A percentile compares a stretch with the other conserved stretches of the same genome.
Evolutionary conservation across 2,888 invertebrate species (phyloP).

Genomic region (Aphrophora alni): DNA sequence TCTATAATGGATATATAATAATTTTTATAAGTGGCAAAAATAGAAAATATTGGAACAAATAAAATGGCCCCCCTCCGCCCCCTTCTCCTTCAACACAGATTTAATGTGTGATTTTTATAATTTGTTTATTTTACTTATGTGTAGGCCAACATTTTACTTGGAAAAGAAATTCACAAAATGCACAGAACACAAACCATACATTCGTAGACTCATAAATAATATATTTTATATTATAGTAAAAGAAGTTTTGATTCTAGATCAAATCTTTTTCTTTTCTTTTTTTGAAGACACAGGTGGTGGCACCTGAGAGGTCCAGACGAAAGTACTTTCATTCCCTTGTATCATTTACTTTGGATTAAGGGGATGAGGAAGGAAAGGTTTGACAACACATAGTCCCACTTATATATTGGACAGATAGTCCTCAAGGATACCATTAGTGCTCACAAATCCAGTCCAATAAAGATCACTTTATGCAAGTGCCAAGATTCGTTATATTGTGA

Average conservation of each 20-base stretch:
- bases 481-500: too few relatives aligned
- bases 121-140: too few relatives aligned
- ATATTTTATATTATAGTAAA: not conserved
- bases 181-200: too few relatives aligned
- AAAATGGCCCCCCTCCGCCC: too few relatives aligned
- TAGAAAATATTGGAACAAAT: too few relatives aligned
- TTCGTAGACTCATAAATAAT: too few relatives aligned
- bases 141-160: too few relatives aligned
- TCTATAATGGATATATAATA: too few relatives aligned
- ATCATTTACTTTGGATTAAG: not conserved
- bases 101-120: too few relatives aligned
- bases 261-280: not conserved
- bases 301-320: not conserved
- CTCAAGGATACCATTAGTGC: not conserved
- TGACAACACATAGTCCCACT: not conserved
- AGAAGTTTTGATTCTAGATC: not conserved
- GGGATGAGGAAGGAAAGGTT: not conserved
- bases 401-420: not conserved
- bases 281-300: not conserved
- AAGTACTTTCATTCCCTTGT: not conserved
- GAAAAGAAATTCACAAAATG: too few relatives aligned
- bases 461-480: not conserved
- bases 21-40: too few relatives aligned
- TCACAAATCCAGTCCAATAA: not conserved
- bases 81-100: too few relatives aligned